A percentile compares a stretch with the other conserved stretches of the same genome.
Conservation (phyloP, 2,113 vertebrate species). For the Lepidothrix coronata region DNA sequence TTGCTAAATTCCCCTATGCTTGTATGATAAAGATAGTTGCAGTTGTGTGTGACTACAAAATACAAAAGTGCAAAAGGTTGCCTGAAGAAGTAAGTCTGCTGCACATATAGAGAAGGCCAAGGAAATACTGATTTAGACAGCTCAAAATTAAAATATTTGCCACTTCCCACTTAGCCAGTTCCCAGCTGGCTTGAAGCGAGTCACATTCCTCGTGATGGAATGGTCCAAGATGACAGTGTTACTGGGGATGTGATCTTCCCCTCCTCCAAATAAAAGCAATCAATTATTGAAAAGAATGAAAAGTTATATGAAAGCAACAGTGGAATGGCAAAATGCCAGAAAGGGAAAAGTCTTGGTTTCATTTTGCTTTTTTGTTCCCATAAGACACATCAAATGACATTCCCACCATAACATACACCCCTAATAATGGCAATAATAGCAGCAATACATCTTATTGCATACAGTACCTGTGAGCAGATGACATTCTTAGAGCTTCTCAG, state of each 20-base stretch:
- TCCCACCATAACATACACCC: background rate
- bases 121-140: conserved; percentile 17
- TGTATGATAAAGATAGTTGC: background rate
- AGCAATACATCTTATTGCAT: background rate
- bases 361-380: conserved; percentile 17
- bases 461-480: background rate
- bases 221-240: background rate
- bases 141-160: conserved; percentile 9
- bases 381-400: background rate
- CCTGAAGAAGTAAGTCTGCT: background rate
- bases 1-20: background rate
- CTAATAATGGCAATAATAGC: conserved; percentile 34
- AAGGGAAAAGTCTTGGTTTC: background rate
- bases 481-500: background rate
- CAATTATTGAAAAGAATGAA: background rate
- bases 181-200: background rate
- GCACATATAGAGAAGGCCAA: background rate
- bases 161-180: background rate
- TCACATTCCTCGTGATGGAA: background rate
- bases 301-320: background rate
- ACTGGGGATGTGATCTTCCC: background rate
- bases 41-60: background rate
- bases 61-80: background rate
- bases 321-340: background rate
- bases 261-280: background rate